Percentiles rank a stretch among this genome's conserved stretches.
phyloP scores from a whole-genome alignment of 2,797 vertebrate species.

The Petrocephalus schoutedeni region DNA sequence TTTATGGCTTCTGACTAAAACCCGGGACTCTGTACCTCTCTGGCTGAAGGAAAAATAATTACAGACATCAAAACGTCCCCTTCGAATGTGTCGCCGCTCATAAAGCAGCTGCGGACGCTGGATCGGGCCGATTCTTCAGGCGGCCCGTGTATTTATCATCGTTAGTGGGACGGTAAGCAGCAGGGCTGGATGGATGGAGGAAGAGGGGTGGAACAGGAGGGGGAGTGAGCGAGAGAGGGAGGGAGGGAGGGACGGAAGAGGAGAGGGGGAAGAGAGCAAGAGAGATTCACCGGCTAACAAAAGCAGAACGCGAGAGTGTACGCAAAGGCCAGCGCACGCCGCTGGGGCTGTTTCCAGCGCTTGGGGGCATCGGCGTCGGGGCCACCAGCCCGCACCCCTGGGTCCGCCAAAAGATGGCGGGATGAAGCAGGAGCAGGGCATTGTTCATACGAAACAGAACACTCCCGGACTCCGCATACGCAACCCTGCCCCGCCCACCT shows the following conservation, averaged over 20 bases:
- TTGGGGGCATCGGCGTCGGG: neutral
- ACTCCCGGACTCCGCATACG: neutral
- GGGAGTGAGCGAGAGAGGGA: neutral
- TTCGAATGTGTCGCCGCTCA: constrained; percentile 19
- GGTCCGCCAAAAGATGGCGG: neutral
- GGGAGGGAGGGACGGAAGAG: neutral
- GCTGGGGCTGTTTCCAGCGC: neutral
- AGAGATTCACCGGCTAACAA: neutral
- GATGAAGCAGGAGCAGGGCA: neutral
- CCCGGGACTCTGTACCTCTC: constrained; percentile 15
- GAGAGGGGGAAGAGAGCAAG: neutral
- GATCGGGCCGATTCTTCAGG: constrained; percentile 4
- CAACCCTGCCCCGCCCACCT: neutral
- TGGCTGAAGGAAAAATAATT: constrained; percentile 25
- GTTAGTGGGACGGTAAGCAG: constrained; percentile 16
- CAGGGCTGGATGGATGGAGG: constrained; percentile 13
- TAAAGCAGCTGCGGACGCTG: neutral
- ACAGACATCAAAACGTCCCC: constrained; percentile 21
- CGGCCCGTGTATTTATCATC: constrained; percentile 18
- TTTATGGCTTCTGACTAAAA: constrained; percentile 11
- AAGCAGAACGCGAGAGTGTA: neutral
- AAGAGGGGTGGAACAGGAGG: neutral
- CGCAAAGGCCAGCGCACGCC: neutral
- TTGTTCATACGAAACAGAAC: neutral
- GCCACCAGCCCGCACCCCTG: neutral